Evolutionary conservation across 2,113 vertebrate genomes (phyloP).

Genomic region (Aptenodytes forsteri): DNA sequence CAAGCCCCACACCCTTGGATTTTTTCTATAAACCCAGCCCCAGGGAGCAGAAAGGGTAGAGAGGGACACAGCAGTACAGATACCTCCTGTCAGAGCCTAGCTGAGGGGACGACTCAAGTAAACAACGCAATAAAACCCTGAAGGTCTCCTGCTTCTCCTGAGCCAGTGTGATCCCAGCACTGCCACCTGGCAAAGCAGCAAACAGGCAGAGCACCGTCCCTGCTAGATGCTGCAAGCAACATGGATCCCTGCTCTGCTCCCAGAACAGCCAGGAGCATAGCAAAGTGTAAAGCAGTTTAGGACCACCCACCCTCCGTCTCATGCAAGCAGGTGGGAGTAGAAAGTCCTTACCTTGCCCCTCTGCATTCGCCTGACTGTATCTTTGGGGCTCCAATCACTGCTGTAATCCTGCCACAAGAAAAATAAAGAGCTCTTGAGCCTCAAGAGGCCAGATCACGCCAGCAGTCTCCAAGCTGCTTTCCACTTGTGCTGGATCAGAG

Average conservation of each 20-base stretch:
- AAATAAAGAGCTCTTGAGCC: neutral
- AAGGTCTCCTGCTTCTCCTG: neutral
- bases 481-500: neutral
- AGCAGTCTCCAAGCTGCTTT: neutral
- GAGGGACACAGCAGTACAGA: neutral
- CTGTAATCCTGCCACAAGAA: slow-evolving; percentile 83
- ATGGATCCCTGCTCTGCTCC: neutral
- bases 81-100: neutral
- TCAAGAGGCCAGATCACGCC: neutral
- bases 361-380: slow-evolving; percentile 86
- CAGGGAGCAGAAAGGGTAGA: neutral
- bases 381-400: slow-evolving; percentile 86
- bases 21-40: neutral
- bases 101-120: neutral
- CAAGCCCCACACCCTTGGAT: neutral
- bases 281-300: neutral
- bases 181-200: neutral
- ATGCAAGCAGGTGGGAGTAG: neutral
- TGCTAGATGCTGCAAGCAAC: neutral
- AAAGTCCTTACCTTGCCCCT: slow-evolving; percentile 86
- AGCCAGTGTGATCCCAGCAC: neutral
- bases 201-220: neutral
- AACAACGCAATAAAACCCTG: neutral
- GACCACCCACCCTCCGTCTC: neutral
- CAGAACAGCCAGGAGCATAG: neutral